These are phyloP conservation scores for Chaitophorus viminalis DNA, from an alignment of 2,888 invertebrate species.

Conservation along the genomic window DNA sequence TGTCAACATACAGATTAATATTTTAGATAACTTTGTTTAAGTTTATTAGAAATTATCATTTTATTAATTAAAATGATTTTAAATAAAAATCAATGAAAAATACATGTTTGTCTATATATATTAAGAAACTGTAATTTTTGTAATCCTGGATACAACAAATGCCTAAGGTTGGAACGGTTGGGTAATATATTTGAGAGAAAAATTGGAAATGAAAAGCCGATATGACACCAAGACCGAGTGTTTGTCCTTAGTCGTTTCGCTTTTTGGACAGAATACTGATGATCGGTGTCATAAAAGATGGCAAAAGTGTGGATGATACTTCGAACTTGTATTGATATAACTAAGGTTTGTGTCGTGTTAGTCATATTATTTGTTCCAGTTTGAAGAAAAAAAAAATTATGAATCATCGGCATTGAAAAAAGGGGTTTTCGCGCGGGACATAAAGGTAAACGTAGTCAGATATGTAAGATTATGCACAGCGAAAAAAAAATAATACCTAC, in stretches of 20 bases:
- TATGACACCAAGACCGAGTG: neutral
- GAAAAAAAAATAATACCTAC: too few species aligned
- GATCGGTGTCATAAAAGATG: neutral
- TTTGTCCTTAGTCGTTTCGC: neutral
- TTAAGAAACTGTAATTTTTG: neutral
- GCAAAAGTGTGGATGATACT: neutral
- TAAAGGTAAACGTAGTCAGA: too few species aligned
- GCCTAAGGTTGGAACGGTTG: neutral
- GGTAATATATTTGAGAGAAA: neutral
- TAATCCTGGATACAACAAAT: neutral
- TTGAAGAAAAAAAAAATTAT: neutral
- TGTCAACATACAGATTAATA: neutral
- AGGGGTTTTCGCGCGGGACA: too few species aligned
- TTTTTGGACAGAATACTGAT: neutral
- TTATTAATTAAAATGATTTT: neutral
- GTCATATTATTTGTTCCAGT: neutral
- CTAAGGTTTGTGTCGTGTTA: neutral
- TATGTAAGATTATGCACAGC: too few species aligned
- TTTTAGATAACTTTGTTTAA: neutral
- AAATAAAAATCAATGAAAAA: neutral
- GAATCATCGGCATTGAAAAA: neutral
- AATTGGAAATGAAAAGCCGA: neutral
- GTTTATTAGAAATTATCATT: neutral
- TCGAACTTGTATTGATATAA: neutral
- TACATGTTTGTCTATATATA: neutral